Evolutionary conservation across 2,797 vertebrate species (phyloP).

Genomic region (Artibeus jamaicensis): DNA sequence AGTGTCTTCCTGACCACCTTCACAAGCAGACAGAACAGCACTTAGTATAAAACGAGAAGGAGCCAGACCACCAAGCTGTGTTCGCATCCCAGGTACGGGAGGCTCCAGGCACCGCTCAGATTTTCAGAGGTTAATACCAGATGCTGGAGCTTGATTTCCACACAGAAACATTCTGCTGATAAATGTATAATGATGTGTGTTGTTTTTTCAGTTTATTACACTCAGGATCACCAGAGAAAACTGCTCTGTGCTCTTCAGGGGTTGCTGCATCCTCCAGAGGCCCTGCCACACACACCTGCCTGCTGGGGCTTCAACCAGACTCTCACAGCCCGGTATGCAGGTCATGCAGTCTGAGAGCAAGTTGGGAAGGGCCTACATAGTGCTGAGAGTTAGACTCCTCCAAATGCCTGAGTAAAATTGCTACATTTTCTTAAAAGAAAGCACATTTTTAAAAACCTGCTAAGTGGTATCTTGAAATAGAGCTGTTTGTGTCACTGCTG

Average conservation of each 20-base stretch:
- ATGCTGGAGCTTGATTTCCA: background rate
- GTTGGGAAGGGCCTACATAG: background rate
- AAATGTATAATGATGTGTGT: background rate
- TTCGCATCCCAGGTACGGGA: background rate
- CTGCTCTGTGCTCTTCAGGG: background rate
- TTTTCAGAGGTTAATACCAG: background rate
- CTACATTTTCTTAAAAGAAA: background rate
- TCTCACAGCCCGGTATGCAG: background rate
- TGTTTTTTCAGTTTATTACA: background rate
- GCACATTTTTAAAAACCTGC: background rate
- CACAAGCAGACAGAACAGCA: background rate
- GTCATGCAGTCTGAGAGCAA: background rate
- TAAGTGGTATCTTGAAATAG: background rate
- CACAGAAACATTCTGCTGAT: background rate
- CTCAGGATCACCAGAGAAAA: background rate
- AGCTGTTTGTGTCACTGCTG: background rate
- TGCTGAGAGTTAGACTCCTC: background rate
- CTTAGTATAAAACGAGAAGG: background rate
- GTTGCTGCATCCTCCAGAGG: background rate
- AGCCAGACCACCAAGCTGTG: background rate
- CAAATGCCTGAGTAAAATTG: background rate
- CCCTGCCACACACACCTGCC: too few species aligned
- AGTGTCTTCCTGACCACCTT: background rate
- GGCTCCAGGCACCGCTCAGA: background rate
- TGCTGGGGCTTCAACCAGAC: background rate